Percentiles rank a stretch among this genome's conserved stretches.
Conservation (phyloP, 2,888 invertebrate genomes). For the Cataglyphis altisquamis region DNA sequence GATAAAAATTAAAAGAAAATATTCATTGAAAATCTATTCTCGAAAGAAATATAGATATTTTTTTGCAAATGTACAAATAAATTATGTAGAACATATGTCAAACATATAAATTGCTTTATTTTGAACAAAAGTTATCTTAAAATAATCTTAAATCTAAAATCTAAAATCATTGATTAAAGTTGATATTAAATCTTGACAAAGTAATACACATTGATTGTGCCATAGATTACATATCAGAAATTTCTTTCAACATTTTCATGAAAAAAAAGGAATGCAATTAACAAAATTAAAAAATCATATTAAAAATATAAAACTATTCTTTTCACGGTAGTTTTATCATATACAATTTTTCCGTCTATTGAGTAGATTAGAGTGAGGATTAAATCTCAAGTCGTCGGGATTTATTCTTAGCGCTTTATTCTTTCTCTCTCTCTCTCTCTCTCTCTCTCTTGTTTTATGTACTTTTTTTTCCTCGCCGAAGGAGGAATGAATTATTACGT, state of each 20-base stretch:
- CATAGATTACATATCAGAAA: constrained; percentile 12
- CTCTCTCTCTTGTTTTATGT: background rate
- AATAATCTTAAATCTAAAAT: background rate
- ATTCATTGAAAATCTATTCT: background rate
- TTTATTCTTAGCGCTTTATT: constrained; percentile 29
- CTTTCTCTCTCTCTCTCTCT: background rate
- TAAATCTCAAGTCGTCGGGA: constrained; percentile 4
- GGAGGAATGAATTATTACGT: constrained; percentile 28
- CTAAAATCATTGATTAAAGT: background rate
- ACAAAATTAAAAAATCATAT: background rate
- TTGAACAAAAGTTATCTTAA: background rate
- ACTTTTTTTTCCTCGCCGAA: constrained; percentile 10
- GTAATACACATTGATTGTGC: background rate
- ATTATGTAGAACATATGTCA: background rate
- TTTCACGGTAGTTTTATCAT: background rate
- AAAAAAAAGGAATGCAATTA: background rate
- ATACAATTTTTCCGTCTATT: background rate
- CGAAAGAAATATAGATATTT: background rate
- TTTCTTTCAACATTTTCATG: background rate
- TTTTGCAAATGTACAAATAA: background rate
- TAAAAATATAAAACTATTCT: background rate
- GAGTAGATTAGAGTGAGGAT: background rate
- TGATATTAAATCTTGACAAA: background rate
- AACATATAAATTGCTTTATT: background rate
- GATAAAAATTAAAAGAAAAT: background rate